These are phyloP conservation scores for Onychomys leucogaster DNA, from an alignment of 2,797 vertebrate genomes.

Conservation along the genomic window DNA sequence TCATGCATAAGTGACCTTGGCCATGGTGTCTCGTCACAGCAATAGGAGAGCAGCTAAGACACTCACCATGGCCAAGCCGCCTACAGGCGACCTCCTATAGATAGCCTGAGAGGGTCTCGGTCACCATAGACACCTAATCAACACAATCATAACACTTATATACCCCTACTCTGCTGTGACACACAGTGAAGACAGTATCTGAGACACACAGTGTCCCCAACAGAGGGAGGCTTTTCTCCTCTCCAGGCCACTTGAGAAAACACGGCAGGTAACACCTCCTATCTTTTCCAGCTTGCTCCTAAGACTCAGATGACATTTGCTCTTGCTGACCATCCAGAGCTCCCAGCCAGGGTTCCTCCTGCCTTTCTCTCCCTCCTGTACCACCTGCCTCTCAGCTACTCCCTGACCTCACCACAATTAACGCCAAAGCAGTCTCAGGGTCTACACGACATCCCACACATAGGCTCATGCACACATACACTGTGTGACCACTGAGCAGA, in stretches of 20 bases:
- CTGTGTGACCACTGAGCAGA: too few relatives aligned
- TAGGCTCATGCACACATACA: background rate
- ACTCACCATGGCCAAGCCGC: background rate
- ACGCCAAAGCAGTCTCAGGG: background rate
- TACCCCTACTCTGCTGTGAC: fast-evolving
- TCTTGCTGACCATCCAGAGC: background rate
- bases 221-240: background rate
- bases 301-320: background rate
- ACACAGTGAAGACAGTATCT: background rate
- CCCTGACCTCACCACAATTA: background rate
- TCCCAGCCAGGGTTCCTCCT: background rate
- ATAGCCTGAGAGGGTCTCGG: background rate
- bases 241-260: background rate
- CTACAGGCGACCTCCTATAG: background rate
- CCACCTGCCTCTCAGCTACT: background rate
- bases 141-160: background rate
- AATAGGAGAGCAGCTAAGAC: background rate
- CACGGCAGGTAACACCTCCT: fast-evolving
- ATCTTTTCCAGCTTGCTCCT: background rate
- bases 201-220: background rate
- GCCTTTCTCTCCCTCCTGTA: background rate
- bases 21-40: background rate
- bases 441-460: background rate
- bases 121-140: background rate
- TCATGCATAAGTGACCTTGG: background rate